Percentiles rank a stretch among this genome's conserved stretches.
Evolutionary conservation across 37 sponge, comb jelly and placozoan species (phyloP).

Genomic region (Tethya wilhelma): DNA sequence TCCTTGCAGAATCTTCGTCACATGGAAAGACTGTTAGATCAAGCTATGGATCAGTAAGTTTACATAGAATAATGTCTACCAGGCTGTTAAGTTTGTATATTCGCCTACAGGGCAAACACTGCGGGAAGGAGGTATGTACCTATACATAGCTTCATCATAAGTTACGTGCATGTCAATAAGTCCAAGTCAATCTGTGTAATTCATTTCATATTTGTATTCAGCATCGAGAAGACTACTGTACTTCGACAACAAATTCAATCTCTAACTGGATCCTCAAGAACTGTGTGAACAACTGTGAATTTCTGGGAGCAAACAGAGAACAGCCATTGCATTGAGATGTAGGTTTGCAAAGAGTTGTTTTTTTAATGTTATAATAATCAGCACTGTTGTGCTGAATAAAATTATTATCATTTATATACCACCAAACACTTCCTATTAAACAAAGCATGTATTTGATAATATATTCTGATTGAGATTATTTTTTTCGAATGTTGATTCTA

Average conservation of each 20-base stretch:
- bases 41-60: slow-evolving; percentile 34
- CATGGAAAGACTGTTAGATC: slow-evolving; percentile 41
- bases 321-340: too few species aligned
- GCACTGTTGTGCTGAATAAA: too few species aligned
- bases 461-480: background rate
- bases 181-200: too few species aligned
- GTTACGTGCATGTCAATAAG: too few species aligned
- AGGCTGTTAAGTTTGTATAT: background rate
- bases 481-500: background rate
- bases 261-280: too few species aligned
- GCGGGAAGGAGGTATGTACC: slow-evolving; percentile 37
- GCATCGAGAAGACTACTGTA: too few species aligned
- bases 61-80: background rate
- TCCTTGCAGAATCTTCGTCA: slow-evolving; percentile 34
- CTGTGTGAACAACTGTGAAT: too few species aligned
- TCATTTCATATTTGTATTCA: background rate
- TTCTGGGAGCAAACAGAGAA: too few species aligned
- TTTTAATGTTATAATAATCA: background rate
- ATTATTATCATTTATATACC: background rate
- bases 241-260: too few species aligned
- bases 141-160: background rate
- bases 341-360: background rate
- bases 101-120: slow-evolving; percentile 22
- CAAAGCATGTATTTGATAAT: too few species aligned
- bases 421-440: background rate